These are phyloP conservation scores for Agelaius phoeniceus DNA, from an alignment of 2,113 vertebrate genomes.

Conservation along the genomic window DNA sequence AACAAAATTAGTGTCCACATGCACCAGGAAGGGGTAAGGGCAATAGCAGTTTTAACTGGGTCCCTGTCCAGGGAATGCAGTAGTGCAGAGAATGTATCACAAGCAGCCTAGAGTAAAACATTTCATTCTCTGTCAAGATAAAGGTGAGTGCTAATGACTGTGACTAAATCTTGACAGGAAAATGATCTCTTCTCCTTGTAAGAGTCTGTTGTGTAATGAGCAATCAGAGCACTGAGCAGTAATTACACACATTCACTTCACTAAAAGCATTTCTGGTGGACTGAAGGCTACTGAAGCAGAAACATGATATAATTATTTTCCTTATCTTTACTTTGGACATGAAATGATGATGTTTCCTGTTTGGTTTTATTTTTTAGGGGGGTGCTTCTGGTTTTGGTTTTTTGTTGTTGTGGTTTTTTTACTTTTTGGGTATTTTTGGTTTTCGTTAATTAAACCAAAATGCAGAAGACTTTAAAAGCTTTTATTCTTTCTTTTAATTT, in stretches of 20 bases:
- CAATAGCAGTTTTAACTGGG: neutral
- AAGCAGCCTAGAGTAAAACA: neutral
- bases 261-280: neutral
- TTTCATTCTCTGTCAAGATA: constrained; percentile 1
- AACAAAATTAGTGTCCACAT: neutral
- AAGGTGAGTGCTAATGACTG: neutral
- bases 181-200: constrained; percentile 15
- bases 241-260: constrained; percentile 10
- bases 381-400: neutral
- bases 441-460: neutral
- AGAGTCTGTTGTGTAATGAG: neutral
- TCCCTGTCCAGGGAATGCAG: neutral
- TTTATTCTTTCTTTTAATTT: neutral
- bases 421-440: neutral
- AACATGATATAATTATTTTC: neutral
- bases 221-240: constrained; percentile 24
- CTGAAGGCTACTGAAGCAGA: neutral
- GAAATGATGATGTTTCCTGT: neutral
- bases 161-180: constrained; percentile 24
- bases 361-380: neutral
- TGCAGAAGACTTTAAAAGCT: neutral
- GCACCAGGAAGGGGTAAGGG: neutral
- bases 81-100: neutral
- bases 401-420: too few species aligned
- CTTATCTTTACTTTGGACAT: neutral